Evolutionary conservation across 2,113 vertebrate genomes (phyloP).

Genomic region (Gavia stellata): DNA sequence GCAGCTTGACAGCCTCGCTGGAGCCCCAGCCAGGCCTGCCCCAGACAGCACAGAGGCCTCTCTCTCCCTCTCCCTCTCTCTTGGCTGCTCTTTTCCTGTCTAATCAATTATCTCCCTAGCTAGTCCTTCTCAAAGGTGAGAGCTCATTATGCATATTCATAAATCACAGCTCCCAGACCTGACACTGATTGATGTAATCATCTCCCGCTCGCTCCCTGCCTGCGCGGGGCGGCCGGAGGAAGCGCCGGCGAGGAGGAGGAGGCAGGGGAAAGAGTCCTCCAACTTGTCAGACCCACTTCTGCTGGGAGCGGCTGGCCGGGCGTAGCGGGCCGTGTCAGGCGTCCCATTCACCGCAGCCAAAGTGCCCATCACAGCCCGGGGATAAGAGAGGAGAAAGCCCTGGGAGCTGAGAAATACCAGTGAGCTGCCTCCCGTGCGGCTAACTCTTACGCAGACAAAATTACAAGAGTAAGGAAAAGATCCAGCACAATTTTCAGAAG

Average conservation of each 20-base stretch:
- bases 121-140: constrained; percentile 75
- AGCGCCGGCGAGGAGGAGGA: neutral
- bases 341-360: neutral
- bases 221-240: constrained; percentile 25
- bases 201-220: constrained; percentile 39
- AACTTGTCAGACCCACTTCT: neutral
- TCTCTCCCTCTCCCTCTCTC: neutral
- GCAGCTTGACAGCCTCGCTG: neutral
- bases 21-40: constrained; percentile 22
- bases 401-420: neutral
- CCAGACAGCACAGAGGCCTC: neutral
- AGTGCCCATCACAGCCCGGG: neutral
- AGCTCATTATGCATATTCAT: constrained; percentile 83
- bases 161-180: constrained; percentile 72
- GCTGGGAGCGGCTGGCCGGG: neutral
- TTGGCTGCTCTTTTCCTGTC: constrained; percentile 76
- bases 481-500: neutral
- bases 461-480: neutral
- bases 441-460: neutral
- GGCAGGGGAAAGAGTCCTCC: neutral
- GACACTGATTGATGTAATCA: constrained; percentile 79
- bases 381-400: neutral
- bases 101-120: constrained; percentile 83
- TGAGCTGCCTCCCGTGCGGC: neutral
- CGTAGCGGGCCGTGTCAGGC: neutral